A percentile compares a stretch with the other conserved stretches of the same genome.
phyloP scores from a whole-genome alignment of 2,888 invertebrate genomes.

The Ligdia adustata region DNA sequence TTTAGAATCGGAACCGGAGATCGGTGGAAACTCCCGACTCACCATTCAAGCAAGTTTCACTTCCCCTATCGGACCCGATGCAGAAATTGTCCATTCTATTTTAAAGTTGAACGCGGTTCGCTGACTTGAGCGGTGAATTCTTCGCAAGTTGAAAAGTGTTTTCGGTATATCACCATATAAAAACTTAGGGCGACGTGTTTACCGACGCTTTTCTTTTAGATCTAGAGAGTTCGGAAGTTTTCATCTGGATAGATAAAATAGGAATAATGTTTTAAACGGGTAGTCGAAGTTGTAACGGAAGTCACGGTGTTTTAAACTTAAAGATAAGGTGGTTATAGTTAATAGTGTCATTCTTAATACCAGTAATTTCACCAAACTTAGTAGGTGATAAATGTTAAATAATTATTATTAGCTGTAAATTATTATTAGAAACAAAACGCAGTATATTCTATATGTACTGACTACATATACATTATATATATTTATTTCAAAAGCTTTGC shows the following conservation, averaged over 20 bases:
- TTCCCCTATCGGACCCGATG: slow-evolving; percentile 15
- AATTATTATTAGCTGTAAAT: no score
- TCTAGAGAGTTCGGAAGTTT: not conserved
- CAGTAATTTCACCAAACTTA: no score
- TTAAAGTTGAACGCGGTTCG: slow-evolving; percentile 36
- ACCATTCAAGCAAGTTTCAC: slow-evolving; percentile 40
- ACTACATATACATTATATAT: no score
- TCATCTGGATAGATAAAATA: not conserved
- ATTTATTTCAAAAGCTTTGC: no score
- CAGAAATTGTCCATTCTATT: slow-evolving; percentile 48
- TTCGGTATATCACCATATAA: slow-evolving; percentile 26
- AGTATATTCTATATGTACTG: no score
- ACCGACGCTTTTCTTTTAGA: slow-evolving; percentile 22
- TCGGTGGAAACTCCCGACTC: slow-evolving; percentile 49
- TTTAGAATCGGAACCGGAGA: slow-evolving; percentile 56
- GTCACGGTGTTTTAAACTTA: no score
- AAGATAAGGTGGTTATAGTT: no score
- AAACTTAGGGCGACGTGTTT: slow-evolving; percentile 22
- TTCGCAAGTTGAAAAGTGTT: slow-evolving; percentile 34
- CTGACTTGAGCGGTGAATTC: slow-evolving; percentile 30
- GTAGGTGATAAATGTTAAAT: no score
- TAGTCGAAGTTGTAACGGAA: no score
- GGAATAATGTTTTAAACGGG: no score
- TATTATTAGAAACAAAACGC: no score
- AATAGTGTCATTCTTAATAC: no score